Percentiles rank a stretch among this genome's conserved stretches.
These are phyloP conservation scores for Sinonovacula constricta DNA, from an alignment of 1,140 invertebrate genomes.

Conservation along the genomic window DNA sequence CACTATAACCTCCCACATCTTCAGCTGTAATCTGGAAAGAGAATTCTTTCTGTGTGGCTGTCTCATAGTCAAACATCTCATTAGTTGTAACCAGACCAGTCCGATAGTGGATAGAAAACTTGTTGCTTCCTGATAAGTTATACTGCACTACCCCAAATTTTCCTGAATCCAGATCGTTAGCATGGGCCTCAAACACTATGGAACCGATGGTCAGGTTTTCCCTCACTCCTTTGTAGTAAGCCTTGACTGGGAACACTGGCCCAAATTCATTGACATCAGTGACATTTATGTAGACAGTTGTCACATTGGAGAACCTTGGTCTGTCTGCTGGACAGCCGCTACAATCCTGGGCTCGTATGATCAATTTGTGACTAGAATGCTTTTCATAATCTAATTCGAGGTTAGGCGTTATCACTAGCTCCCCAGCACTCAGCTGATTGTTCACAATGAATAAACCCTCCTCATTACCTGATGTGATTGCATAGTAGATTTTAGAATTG, in stretches of 20 bases:
- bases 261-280: conserved; percentile 78
- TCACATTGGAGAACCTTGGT: conserved; percentile 92
- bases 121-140: no score
- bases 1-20: no score
- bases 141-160: no score
- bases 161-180: no score
- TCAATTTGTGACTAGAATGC: conserved; percentile 88
- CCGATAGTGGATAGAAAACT: no score
- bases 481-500: conserved; percentile 95
- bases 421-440: conserved; percentile 87
- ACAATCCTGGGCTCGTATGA: conserved; percentile 93
- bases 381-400: conserved; percentile 83
- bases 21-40: no score
- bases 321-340: conserved; percentile 90
- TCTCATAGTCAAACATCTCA: no score
- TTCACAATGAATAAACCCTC: conserved; percentile 92
- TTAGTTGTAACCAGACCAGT: no score
- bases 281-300: conserved; percentile 84
- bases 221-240: conserved; percentile 81
- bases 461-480: conserved; percentile 88
- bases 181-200: no score
- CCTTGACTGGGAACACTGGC: conserved; percentile 75
- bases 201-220: no score
- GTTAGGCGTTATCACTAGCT: conserved; percentile 86
- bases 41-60: no score